Base-by-base conservation (phyloP, 1,140 invertebrate genomes). In the Drosophila kikkawai region DNA sequence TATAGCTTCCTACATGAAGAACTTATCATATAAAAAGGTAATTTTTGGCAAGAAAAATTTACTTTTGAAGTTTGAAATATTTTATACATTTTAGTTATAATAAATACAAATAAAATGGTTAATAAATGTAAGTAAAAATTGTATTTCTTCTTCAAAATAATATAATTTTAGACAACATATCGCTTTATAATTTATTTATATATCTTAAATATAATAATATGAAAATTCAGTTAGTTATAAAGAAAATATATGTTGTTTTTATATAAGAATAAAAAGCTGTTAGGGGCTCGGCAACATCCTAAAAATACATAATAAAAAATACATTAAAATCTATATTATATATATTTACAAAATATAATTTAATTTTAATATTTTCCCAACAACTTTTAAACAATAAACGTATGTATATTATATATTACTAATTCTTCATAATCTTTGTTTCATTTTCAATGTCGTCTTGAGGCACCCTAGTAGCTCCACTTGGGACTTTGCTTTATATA, bases 401-500 rank as follows among this genome's bases (percentile, higher is more conserved):
- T 29, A 29, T 29, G 26, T 29, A 29, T 29, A 29, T 29, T 29
- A 29, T 29, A n/a, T 39, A 11, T 39, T 41, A 41, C 8, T 12
- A 3, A 39, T 39, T 26, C 34, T 36, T 13, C 13, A 0, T 19
- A 0, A 5, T 0, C 2, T 17, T 32, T 11, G 0, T 0, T 7
- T 34, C 26, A 17, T 15, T 41, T 19, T 57, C 19, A 12, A 32
- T 56, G 8, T 45, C 32, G 19, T 1, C 44, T 0, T 42, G 69
- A 59, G 29, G 45, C 22, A 71, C 69, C 69, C 45, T 73, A 1
- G 0, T 73, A 1, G 0, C 22, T 8, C 6, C 2, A 34, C 41
- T 64, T 17, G 60, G 29, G 19, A 45, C 55, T 45, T 61, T 56
- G 37, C 63, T 65, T 41, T 75, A 44, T 67, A 44, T 59, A 75